These are phyloP conservation scores for Lucifuga dentata DNA, from an alignment of 2,113 vertebrate genomes.

Conservation along the genomic window DNA sequence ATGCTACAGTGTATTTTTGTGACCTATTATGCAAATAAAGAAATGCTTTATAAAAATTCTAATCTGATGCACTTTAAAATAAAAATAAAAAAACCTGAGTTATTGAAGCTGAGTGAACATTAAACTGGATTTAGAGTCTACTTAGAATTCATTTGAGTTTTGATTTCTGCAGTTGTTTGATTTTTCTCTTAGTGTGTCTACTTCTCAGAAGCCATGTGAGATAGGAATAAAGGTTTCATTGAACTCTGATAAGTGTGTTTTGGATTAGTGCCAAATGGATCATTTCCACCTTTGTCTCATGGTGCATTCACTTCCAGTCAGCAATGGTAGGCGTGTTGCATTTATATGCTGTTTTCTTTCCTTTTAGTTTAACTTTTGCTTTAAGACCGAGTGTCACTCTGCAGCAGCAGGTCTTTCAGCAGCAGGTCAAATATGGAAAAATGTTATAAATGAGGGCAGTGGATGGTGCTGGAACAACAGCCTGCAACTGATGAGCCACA, in stretches of 20 bases:
- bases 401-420: too few species aligned
- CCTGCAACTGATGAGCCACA: not conserved
- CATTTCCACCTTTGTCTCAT: not conserved
- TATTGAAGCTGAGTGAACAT: constrained; percentile 28
- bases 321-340: not conserved
- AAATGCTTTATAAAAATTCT: constrained; percentile 30
- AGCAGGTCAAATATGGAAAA: not conserved
- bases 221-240: constrained; percentile 31
- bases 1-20: constrained; percentile 23
- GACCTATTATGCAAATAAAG: constrained; percentile 58
- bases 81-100: too few species aligned
- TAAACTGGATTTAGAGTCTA: constrained; percentile 37
- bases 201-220: constrained; percentile 18
- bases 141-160: constrained; percentile 17
- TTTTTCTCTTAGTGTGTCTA: too few species aligned
- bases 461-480: too few species aligned
- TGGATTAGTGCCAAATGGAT: not conserved
- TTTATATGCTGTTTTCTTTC: not conserved
- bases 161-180: not conserved
- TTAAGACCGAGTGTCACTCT: too few species aligned
- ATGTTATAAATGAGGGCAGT: not conserved
- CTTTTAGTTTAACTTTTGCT: too few species aligned
- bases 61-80: constrained; percentile 72
- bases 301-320: not conserved
- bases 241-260: constrained; percentile 10